Conservation (phyloP, 2,888 invertebrate species). For the Xylophagus ater region DNA sequence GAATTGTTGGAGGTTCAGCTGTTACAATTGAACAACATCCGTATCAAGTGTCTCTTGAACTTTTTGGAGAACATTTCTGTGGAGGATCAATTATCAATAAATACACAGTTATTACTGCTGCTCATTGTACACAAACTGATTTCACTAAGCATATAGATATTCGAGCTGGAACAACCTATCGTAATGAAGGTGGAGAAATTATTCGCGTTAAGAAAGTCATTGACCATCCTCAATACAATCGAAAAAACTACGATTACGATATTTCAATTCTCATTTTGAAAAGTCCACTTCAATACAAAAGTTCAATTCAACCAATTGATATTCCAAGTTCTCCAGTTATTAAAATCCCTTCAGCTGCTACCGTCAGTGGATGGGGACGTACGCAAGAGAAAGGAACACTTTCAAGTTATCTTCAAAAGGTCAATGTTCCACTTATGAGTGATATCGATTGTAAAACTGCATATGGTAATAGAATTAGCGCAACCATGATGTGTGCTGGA, state of each 20-base stretch:
- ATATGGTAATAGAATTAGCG: conserved; percentile 29
- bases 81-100: conserved; percentile 20
- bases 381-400: conserved; percentile 2
- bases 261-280: too few relatives aligned
- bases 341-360: too few relatives aligned
- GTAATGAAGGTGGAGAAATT: not conserved
- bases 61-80: conserved; percentile 12
- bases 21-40: conserved; percentile 6
- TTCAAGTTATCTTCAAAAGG: conserved; percentile 7
- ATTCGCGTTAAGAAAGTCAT: conserved; percentile 1
- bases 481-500: conserved; percentile 45
- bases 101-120: conserved; percentile 22
- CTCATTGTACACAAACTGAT: conserved; percentile 17
- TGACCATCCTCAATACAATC: too few relatives aligned
- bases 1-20: conserved; percentile 10
- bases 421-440: conserved; percentile 1
- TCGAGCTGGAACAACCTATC: conserved; percentile 2
- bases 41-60: conserved; percentile 4
- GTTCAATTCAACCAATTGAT: too few relatives aligned
- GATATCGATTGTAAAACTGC: conserved; percentile 24
- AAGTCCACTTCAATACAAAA: too few relatives aligned
- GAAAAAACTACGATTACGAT: conserved; percentile 36
- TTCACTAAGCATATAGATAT: conserved; percentile 1
- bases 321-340: too few relatives aligned
- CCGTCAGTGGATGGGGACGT: conserved; percentile 15